Evolutionary conservation across 2,113 vertebrate genomes (phyloP).

Genomic region (Embiotoca jacksoni): DNA sequence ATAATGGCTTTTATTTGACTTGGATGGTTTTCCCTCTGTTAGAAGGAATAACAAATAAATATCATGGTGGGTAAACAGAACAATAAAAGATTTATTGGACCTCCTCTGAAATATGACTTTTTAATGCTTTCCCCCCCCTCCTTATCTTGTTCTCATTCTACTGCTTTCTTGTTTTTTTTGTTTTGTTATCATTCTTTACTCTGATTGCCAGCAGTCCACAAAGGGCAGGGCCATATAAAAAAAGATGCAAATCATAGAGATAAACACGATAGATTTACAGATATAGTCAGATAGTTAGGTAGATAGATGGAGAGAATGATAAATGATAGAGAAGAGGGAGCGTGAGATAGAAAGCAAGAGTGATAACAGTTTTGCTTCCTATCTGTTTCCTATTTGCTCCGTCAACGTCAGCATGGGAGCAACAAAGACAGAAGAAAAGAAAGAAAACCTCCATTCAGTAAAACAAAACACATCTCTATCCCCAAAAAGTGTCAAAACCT

Average conservation of each 20-base stretch:
- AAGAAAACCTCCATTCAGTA: not conserved
- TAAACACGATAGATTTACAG: constrained; percentile 46
- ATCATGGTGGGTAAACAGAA: constrained; percentile 80
- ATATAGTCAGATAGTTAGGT: constrained; percentile 20
- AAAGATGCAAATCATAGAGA: constrained; percentile 50
- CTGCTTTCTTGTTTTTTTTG: constrained; percentile 3
- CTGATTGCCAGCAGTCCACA: constrained; percentile 2
- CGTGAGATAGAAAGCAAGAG: not conserved
- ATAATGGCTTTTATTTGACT: constrained; percentile 77
- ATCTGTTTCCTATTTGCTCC: constrained; percentile 62
- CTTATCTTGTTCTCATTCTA: constrained; percentile 25
- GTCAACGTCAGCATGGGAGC: constrained; percentile 23
- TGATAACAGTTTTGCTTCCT: constrained; percentile 40
- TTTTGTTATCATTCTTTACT: not conserved
- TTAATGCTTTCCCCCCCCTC: constrained; percentile 23
- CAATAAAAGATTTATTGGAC: constrained; percentile 81
- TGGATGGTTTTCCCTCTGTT: constrained; percentile 68
- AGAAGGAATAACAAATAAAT: constrained; percentile 70
- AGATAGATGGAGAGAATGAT: constrained; percentile 21
- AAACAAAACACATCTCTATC: constrained; percentile 4
- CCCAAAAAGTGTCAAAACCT: constrained; percentile 48
- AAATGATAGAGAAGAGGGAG: constrained; percentile 17
- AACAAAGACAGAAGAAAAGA: constrained; percentile 8
- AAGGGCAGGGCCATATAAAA: constrained; percentile 4
- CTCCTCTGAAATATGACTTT: constrained; percentile 56